Evolutionary conservation across 2,888 invertebrate genomes (phyloP).

Genomic region (Cephonodes hylas): DNA sequence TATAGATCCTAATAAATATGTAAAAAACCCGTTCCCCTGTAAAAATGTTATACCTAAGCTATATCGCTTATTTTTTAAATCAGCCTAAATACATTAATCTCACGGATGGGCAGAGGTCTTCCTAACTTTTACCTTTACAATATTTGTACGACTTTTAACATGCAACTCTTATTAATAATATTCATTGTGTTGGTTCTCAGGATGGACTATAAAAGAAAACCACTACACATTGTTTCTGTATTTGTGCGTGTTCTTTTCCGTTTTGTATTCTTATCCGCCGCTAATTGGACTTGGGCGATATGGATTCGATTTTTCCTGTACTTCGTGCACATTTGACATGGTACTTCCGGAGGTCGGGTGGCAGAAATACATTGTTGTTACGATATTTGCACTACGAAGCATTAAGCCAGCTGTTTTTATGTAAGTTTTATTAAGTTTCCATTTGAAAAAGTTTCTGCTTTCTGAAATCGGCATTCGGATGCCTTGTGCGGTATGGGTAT

Average conservation of each 20-base stretch:
- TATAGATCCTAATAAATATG: too few species aligned
- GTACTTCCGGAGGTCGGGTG: constrained; percentile 44
- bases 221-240: constrained; percentile 56
- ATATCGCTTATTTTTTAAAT: too few species aligned
- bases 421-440: constrained; percentile 44
- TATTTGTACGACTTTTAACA: too few species aligned
- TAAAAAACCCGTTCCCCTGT: too few species aligned
- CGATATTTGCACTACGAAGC: constrained; percentile 58
- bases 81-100: too few species aligned
- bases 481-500: too few species aligned
- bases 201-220: constrained; percentile 52
- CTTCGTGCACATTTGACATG: constrained; percentile 64
- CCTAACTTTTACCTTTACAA: too few species aligned
- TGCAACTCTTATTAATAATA: background rate
- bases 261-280: constrained; percentile 60
- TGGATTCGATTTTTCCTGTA: constrained; percentile 64
- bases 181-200: background rate
- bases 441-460: too few species aligned
- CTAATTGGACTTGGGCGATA: constrained; percentile 62
- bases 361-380: constrained; percentile 49
- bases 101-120: too few species aligned
- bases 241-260: constrained; percentile 55
- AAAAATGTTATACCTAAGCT: too few species aligned
- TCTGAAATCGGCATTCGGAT: too few species aligned
- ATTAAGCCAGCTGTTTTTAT: constrained; percentile 62